phyloP scores from a whole-genome alignment of 1,140 invertebrate genomes.

The Lethrus apterus region DNA sequence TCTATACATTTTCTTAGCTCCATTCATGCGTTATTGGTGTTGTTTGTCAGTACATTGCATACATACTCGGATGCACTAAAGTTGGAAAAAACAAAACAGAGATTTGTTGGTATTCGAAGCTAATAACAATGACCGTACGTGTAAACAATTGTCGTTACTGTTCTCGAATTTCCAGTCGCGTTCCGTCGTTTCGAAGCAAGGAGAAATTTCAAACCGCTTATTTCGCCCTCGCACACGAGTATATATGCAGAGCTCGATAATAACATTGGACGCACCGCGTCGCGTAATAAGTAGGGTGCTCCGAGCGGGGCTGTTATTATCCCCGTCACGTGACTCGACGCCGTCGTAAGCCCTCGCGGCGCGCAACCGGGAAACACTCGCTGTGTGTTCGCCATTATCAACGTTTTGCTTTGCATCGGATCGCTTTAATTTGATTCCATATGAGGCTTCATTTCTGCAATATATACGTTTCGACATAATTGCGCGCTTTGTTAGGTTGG shows the following conservation, averaged over 20 bases:
- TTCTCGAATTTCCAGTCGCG: slow-evolving; percentile 1
- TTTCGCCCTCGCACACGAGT: not conserved
- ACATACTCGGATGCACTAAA: too few species aligned
- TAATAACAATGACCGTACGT: too few species aligned
- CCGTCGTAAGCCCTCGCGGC: slow-evolving; percentile 4
- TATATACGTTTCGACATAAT: not conserved
- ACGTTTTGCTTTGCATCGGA: slow-evolving; percentile 20
- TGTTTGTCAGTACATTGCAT: too few species aligned
- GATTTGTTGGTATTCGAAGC: too few species aligned
- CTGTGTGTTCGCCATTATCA: slow-evolving; percentile 15
- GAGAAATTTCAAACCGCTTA: slow-evolving; percentile 5
- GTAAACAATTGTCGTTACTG: too few species aligned
- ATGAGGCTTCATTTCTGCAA: not conserved
- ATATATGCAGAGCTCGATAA: slow-evolving; percentile 1
- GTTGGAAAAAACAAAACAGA: too few species aligned
- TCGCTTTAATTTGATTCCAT: slow-evolving; percentile 21
- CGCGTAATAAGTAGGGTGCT: slow-evolving; percentile 9
- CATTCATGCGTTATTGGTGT: too few species aligned
- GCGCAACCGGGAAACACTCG: slow-evolving; percentile 1
- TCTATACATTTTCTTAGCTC: too few species aligned
- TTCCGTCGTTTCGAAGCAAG: not conserved
- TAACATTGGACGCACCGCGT: slow-evolving; percentile 11
- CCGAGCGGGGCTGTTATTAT: slow-evolving; percentile 6
- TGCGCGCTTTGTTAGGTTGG: not conserved
- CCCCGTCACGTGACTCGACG: slow-evolving; percentile 7